Percentiles rank a stretch among this genome's conserved stretches.
Evolutionary conservation across 2,888 invertebrate species (phyloP).

Genomic region (Panzeria rudis): DNA sequence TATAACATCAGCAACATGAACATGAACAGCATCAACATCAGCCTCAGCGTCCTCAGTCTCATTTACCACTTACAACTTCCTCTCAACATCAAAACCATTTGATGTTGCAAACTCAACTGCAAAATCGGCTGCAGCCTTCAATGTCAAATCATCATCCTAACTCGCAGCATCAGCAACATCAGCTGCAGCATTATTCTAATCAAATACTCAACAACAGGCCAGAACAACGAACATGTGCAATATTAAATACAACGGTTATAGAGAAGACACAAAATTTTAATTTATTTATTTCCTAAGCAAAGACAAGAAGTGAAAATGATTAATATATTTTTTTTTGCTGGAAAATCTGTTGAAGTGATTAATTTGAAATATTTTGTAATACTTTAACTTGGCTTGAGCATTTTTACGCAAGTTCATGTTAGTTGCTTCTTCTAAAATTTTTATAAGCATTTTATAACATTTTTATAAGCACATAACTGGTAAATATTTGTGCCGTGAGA

Average conservation of each 20-base stretch:
- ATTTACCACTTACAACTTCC: conserved; percentile 21
- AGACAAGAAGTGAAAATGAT: neutral
- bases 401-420: too few species aligned
- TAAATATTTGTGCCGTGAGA: too few species aligned
- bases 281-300: conserved; percentile 67
- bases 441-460: too few species aligned
- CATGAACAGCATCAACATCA: conserved; percentile 57
- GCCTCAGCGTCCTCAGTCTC: conserved; percentile 43
- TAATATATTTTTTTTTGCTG: neutral
- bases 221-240: conserved; percentile 72
- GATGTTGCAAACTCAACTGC: conserved; percentile 56
- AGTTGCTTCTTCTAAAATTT: too few species aligned
- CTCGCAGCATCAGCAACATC: conserved; percentile 46
- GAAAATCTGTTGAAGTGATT: conserved; percentile 15
- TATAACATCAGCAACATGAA: conserved; percentile 79
- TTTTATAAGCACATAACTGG: too few species aligned
- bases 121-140: conserved; percentile 49
- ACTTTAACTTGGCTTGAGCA: too few species aligned
- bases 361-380: too few species aligned
- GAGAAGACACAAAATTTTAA: conserved; percentile 70
- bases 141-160: conserved; percentile 46
- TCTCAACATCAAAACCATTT: conserved; percentile 44
- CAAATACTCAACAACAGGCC: conserved; percentile 63
- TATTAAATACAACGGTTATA: conserved; percentile 68
- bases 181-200: conserved; percentile 52